Percentiles rank a stretch among this genome's conserved stretches.
phyloP scores from a whole-genome alignment of 2,113 vertebrate species.

The Crocuta crocuta region DNA sequence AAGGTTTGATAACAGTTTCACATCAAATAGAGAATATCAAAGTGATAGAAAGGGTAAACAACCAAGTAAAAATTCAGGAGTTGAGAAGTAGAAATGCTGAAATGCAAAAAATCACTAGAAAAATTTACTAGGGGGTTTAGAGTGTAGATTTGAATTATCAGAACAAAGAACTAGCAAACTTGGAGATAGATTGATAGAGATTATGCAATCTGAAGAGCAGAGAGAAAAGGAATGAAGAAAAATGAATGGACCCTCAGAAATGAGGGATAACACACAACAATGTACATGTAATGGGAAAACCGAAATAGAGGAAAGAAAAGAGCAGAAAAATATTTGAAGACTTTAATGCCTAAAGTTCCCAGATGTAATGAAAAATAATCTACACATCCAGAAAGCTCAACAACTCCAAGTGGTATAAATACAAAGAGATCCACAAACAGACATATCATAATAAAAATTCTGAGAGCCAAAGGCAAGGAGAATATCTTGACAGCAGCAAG shows the following conservation, averaged over 20 bases:
- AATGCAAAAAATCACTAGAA: constrained; percentile 23
- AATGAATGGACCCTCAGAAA: background rate
- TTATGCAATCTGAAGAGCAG: background rate
- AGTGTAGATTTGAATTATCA: background rate
- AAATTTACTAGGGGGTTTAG: background rate
- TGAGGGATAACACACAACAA: background rate
- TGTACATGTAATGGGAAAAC: background rate
- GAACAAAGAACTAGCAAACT: background rate
- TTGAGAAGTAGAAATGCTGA: constrained; percentile 20
- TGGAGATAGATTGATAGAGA: background rate
- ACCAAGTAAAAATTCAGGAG: background rate
- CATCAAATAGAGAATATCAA: background rate
- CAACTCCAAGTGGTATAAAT: background rate
- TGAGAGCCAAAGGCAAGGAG: background rate
- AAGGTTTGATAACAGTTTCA: background rate
- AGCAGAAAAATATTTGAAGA: background rate
- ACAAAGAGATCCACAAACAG: background rate
- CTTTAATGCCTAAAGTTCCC: background rate
- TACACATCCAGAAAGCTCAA: background rate
- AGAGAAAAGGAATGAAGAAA: background rate
- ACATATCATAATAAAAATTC: background rate
- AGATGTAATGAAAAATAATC: background rate
- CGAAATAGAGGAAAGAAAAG: background rate
- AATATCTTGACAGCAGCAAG: background rate
- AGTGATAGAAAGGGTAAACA: background rate